Base-by-base conservation (phyloP, 2,888 invertebrate genomes). In the Limnephilus lunatus region DNA sequence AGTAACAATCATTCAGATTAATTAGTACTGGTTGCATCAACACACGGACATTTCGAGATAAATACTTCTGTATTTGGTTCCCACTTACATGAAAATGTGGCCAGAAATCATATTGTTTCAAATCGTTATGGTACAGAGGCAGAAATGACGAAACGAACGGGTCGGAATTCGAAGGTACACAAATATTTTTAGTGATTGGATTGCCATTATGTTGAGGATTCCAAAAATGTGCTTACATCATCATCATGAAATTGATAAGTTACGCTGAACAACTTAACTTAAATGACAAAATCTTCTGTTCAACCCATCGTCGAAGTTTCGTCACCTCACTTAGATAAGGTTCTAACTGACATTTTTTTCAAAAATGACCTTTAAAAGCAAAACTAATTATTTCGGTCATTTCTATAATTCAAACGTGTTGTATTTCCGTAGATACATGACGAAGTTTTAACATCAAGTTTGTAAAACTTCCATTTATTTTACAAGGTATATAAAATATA, bases 111-210 rank as follows among this genome's bases (percentile, higher is more conserved):
- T 25, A 68, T 68, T n/a, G 68, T 68, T 68, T n/a, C 68, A 9
- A 68, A 25, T 68, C n/a, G 68, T 68, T 68, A 68, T 68, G 68
- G 68, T 25, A 7, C 68, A 25, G 68, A 68, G 68, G 9, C 68
- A n/a, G n/a, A 68, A n/a, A n/a, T n/a, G 68, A 68, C n/a, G 68
- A 68, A 68, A 68, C 68, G 68, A 68, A n/a, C n/a, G 68, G 68
- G 68, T 68, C 68, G 25, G 53, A 7, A 68, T 68, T 68, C 68
- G 25, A n/a, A 68, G 68, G 25, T 68, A 68, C 9, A n/a, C 9
- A n/a, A n/a, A 68, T 68, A 25, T n/a, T n/a, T 68, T 68, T n/a
- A 68, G 0, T 68, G 68, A 25, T 25, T 68, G 68, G 25, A 25
- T 68, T 68, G 68, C 68, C 68, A n/a, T 68, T 68, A 68, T 25